A percentile compares a stretch with the other conserved stretches of the same genome.
Conservation (phyloP, 2,113 vertebrate genomes). For the Aix galericulata region DNA sequence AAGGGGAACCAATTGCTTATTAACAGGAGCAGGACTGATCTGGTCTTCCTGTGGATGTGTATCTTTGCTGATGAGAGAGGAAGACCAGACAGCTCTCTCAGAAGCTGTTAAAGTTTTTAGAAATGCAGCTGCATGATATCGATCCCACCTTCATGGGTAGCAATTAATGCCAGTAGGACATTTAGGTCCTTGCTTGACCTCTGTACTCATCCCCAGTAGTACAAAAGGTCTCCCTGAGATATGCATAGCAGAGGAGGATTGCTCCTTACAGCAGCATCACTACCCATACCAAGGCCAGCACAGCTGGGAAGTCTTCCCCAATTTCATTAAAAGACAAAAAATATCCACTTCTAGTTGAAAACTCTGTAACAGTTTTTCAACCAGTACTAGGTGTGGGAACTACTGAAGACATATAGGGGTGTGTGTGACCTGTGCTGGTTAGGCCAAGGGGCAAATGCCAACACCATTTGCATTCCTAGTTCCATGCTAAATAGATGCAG, state of each 20-base stretch:
- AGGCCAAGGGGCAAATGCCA: background rate
- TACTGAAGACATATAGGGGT: fast-evolving
- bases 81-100: background rate
- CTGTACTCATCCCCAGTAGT: background rate
- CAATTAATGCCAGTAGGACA: background rate
- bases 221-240: background rate
- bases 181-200: background rate
- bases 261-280: fast-evolving
- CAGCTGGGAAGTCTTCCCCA: background rate
- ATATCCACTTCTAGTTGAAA: background rate
- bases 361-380: background rate
- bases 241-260: background rate
- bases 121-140: background rate
- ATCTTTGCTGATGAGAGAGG: background rate
- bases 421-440: fast-evolving
- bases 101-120: background rate
- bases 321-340: background rate
- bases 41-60: fast-evolving
- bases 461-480: background rate
- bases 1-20: background rate
- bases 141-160: background rate
- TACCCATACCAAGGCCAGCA: background rate
- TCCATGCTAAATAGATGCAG: background rate
- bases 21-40: background rate
- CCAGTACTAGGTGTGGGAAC: background rate